Evolutionary conservation across 2,113 vertebrate species (phyloP).

Genomic region (Stegastes partitus): DNA sequence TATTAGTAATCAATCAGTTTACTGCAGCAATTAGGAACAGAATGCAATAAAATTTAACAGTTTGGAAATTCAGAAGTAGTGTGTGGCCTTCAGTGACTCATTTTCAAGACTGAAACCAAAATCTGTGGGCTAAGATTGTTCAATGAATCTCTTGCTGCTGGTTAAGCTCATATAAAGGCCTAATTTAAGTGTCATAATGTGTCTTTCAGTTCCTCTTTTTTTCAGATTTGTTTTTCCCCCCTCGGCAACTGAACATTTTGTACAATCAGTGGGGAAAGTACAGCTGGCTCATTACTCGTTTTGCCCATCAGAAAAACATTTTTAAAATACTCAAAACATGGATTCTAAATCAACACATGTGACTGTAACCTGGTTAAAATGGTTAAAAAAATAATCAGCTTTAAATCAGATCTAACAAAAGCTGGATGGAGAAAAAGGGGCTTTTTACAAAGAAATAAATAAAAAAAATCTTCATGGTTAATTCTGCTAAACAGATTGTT

Average conservation of each 20-base stretch:
- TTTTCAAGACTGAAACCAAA: background rate
- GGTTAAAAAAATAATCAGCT: background rate
- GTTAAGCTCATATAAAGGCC: background rate
- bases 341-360: background rate
- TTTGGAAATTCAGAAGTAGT: no score
- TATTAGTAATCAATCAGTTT: conserved; percentile 15
- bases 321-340: background rate
- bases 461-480: background rate
- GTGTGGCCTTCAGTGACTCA: background rate
- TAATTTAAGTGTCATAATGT: background rate
- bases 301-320: background rate
- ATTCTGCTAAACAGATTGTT: conserved; percentile 40
- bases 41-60: background rate
- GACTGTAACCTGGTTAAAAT: background rate
- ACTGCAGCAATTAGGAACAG: background rate
- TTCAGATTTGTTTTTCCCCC: background rate
- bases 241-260: background rate
- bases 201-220: conserved; percentile 34
- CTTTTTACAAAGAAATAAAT: background rate
- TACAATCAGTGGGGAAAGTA: background rate
- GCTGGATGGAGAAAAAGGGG: no score
- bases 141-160: background rate
- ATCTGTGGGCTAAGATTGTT: background rate
- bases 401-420: background rate
- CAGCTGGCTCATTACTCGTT: background rate